Evolutionary conservation across 2,888 invertebrate species (phyloP), one percentile per base, ranked within the genome.

Genomic region (Temnothorax rugatulus): DNA sequence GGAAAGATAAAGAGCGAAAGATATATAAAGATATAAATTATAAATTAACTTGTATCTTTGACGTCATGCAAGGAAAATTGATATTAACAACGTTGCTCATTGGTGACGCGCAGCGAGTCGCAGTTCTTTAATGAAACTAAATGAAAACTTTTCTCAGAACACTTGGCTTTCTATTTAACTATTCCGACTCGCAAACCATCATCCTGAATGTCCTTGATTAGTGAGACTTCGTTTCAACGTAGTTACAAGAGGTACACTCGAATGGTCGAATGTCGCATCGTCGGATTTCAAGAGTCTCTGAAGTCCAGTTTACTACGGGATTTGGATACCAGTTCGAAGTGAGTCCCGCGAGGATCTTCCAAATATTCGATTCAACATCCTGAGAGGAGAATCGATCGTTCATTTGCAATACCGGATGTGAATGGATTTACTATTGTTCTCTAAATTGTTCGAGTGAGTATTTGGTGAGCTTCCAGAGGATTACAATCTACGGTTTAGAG

Each of bases 381-480:
- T 47, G 21, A 44, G 34, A 29, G 38, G 59, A 47, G 34, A 34
- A 61, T 73, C 59, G 5, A 61, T 71, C 13, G 47, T 34, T 25
- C 59, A n/a, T 54, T 59, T 59, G 47, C 38, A 34, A 50, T 68
- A 77, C 34, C 25, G 47, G 3, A 0, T 13, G 13, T 13, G 18
- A 59, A 8, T 21, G 21, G 34, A 41, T 77, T 69, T 77, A 69
- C 69, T 57, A 68, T 77, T 71, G 47, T 71, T 81, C 34, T 59
- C 73, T 25, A 59, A 79, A 79, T 79, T 47, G 79, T 79, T 38
- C 21, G 47, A 41, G 66, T 54, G 64, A 66, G 25, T 38, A 59
- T 38, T 69, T 25, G 59, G 15, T 11, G 73, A 73, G 79, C 13
- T 71, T 81, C 25, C 71, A 18, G 38, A n/a, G 77, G 59, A 81